Evolutionary conservation across 1,140 invertebrate genomes (phyloP), one percentile per base, ranked within the genome.

Genomic region (Probaryconus sp.): DNA sequence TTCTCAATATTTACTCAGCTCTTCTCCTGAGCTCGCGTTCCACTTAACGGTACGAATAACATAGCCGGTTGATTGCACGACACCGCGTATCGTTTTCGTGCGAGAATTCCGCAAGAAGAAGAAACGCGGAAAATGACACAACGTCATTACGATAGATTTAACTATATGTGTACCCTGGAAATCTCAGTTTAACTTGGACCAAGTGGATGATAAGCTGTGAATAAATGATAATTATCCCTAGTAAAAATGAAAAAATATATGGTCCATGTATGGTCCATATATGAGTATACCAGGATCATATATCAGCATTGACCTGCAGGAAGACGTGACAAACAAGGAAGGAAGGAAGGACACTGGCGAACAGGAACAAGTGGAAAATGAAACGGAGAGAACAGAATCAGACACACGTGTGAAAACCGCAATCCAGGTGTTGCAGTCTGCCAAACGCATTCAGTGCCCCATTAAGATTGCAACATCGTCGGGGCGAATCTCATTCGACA

Each of bases 381-480:
- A 30, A 45, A 35, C 42, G 35, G 53, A 18, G 17, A 31, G 72
- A 78, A 73, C 69, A 74, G 77, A 82, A 80, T 81, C 64, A 68
- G 68, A 79, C 79, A 79, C 78, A 86, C 81, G 83, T 85, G 85
- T 87, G 84, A 86, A 86, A 83, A 86, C 45, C 76, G 79, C 83
- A 82, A 83, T 82, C 82, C 56, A 64, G 67, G 70, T 72, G 74
- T 65, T 56, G 35, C 40, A 63, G 63, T 78, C 55, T 56, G 56
- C 61, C 65, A 50, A 37, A 51, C 33, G 65, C 53, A 64, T 35
- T 30, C 51, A 38, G 18, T 50, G 24, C 5, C 68, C 42, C 51
- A 43, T 55, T 50, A 70, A 61, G 28, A 50, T 50, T 42, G 5
- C 38, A 9, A 11, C 40, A 56, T 64, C 55, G 42, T 61, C n/a